These are phyloP conservation scores for Nebria ingens DNA, from an alignment of 1,140 invertebrate genomes.

Conservation along the genomic window DNA sequence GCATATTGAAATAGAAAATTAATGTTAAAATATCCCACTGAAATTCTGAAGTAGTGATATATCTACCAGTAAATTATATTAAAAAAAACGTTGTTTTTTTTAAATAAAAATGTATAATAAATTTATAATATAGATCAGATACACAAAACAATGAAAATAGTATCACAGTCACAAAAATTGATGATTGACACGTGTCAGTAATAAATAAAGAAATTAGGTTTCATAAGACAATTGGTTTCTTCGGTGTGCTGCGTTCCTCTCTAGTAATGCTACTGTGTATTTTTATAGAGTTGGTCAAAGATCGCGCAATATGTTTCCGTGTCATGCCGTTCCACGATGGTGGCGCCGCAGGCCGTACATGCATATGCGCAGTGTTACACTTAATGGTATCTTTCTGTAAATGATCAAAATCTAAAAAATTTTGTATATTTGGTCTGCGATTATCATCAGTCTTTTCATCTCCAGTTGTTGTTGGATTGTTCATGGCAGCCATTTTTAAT, in stretches of 20 bases:
- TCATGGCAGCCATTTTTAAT: background rate
- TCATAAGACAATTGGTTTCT: background rate
- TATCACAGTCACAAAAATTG: too few species aligned
- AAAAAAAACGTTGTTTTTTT: too few species aligned
- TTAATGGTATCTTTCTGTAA: background rate
- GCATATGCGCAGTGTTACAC: background rate
- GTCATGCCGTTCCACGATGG: background rate
- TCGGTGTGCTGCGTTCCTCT: background rate
- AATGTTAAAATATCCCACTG: too few species aligned
- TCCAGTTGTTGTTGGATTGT: background rate
- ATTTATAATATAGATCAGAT: too few species aligned
- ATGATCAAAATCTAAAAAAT: background rate
- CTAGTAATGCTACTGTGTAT: background rate
- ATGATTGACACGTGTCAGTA: too few species aligned
- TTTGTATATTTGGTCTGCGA: background rate
- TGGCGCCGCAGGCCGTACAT: background rate
- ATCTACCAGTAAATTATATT: too few species aligned
- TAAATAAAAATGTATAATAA: too few species aligned
- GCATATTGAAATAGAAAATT: too few species aligned
- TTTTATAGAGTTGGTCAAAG: background rate
- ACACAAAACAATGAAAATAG: too few species aligned
- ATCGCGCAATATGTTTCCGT: background rate
- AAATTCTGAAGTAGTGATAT: too few species aligned
- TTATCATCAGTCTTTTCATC: background rate
- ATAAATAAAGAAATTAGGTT: too few species aligned